Percentiles rank a stretch among this genome's conserved stretches.
Evolutionary conservation across 2,113 vertebrate genomes (phyloP).

Genomic region (Halichoerus grypus): DNA sequence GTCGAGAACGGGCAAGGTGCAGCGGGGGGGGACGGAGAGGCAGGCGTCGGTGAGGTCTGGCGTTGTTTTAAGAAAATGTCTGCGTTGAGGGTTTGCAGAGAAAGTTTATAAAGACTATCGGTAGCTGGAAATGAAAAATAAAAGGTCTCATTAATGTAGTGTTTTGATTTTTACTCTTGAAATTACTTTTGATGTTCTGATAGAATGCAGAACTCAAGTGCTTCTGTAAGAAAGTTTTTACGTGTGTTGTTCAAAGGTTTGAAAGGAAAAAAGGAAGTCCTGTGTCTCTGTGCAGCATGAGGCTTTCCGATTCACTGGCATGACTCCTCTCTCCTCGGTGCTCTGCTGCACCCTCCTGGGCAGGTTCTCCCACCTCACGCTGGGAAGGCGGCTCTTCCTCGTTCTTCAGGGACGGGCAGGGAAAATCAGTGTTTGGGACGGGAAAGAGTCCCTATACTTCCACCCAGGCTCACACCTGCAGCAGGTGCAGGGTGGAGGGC

Average conservation of each 20-base stretch:
- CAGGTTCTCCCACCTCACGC: fast-evolving
- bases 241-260: background rate
- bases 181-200: background rate
- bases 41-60: conserved; percentile 89
- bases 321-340: background rate
- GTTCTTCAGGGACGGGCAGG: background rate
- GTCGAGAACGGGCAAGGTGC: conserved; percentile 88
- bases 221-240: background rate
- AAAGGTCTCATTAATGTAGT: conserved; percentile 1
- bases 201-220: background rate
- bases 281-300: background rate
- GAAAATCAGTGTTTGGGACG: background rate
- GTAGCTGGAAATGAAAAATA: conserved; percentile 88
- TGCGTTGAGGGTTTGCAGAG: conserved; percentile 97
- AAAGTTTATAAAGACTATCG: conserved; percentile 98
- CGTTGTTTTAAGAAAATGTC: conserved; percentile 97
- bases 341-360: background rate
- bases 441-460: too few relatives aligned
- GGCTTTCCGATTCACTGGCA: fast-evolving
- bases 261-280: background rate
- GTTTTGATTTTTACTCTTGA: background rate
- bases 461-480: too few relatives aligned
- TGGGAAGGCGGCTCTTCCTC: fast-evolving
- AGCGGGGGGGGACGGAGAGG: conserved; percentile 92
- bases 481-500: background rate